These are phyloP conservation scores for Sorex araneus DNA, from an alignment of 2,113 vertebrate species.

Conservation along the genomic window DNA sequence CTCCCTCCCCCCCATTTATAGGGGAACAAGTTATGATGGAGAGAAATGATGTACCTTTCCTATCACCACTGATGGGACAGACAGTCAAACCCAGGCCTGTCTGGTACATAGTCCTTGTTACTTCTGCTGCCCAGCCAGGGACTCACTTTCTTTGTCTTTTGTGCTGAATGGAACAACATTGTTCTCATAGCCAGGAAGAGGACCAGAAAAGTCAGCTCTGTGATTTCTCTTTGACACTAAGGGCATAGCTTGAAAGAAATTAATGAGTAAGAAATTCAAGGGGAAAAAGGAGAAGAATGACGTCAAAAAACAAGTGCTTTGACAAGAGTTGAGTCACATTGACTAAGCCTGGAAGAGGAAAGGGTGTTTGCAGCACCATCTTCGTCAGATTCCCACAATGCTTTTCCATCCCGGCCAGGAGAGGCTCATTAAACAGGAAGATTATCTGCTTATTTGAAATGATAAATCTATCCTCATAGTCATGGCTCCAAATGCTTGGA, in stretches of 20 bases:
- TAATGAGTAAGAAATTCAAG: slow-evolving; percentile 22
- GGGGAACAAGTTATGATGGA: background rate
- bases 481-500: slow-evolving; percentile 62
- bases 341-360: slow-evolving; percentile 65
- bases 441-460: slow-evolving; percentile 74
- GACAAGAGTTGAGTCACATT: slow-evolving; percentile 56
- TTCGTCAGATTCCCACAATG: slow-evolving; percentile 65
- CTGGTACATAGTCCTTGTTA: background rate
- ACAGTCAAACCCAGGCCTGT: background rate
- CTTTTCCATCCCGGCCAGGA: slow-evolving; percentile 61
- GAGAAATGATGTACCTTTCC: background rate
- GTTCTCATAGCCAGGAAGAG: background rate
- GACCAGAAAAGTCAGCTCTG: background rate
- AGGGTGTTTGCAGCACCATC: slow-evolving; percentile 58
- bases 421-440: slow-evolving; percentile 76
- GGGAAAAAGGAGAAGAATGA: slow-evolving; percentile 34
- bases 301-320: background rate
- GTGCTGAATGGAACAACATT: background rate
- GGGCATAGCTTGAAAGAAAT: slow-evolving; percentile 62
- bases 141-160: background rate
- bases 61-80: background rate
- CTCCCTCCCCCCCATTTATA: background rate
- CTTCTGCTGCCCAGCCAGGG: background rate
- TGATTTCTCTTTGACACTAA: background rate
- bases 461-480: slow-evolving; percentile 72